Base-by-base conservation (phyloP, 2,113 vertebrate species). In the Acinonyx jubatus region DNA sequence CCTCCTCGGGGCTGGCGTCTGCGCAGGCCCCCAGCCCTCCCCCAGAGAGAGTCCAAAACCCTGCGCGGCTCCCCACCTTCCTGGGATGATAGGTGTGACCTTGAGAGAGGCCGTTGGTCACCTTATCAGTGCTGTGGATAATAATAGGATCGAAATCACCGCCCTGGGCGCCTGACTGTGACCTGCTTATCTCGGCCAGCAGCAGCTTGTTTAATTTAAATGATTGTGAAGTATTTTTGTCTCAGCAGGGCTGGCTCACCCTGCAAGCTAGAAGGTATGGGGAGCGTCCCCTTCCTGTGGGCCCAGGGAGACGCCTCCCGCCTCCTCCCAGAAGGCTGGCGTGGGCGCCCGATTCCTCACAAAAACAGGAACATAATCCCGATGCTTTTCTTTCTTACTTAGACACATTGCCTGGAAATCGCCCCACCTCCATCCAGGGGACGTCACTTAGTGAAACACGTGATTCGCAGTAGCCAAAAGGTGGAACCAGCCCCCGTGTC, bases 131-230 rank as follows among this genome's bases (percentile, higher is more conserved):
- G 36, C 76, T 18, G 41, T 45, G 85, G 94, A 36, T 96, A 96
- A 96, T 97, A 94, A 97, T 96, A 96, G 97, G 94, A 74, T 16
- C 25, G 89, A 91, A 94, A 97, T 95, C 82, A 5, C 38, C 1
- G 31, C 85, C 45, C 9, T 31, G 25, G 81, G 78, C 71, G 7
- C 82, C 8, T 1, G 33, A 76, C 38, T 5, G 52, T 66, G 93
- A 55, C 76, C 92, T 33, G 86, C 81, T 95, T 88, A 84, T 97
- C 97, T 96, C 81, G 3, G 14, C 81, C 57, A 21, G 12, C 19
- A 18, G 69, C 89, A 38, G 95, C 96, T 71, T 71, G 78, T 55
- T 33, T n/a, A 41, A 18, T 23, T 33, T 23, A 65, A 89, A 82
- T 4, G 94, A 66, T 50, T 18, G n/a, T 18, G 52, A 85, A 19